These are phyloP conservation scores for Orthosia cruda DNA, from an alignment of 2,888 invertebrate species.

Conservation along the genomic window DNA sequence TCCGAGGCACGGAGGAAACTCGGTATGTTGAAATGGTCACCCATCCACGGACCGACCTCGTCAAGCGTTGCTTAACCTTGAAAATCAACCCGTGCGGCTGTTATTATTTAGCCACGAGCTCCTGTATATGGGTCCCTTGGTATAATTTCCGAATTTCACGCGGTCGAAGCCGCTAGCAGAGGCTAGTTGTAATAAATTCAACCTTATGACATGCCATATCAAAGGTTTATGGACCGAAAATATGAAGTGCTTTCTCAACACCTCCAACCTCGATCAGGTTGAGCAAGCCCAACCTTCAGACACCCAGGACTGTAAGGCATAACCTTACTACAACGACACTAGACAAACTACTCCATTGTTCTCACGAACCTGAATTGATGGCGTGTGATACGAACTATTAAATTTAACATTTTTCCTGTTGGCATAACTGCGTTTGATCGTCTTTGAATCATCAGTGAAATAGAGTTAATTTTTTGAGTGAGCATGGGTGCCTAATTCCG, in stretches of 20 bases:
- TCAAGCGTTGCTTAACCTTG: too few species aligned
- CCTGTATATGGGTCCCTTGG: too few species aligned
- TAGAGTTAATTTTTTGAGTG: too few species aligned
- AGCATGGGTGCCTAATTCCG: too few species aligned
- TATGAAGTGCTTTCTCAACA: slow-evolving; percentile 23
- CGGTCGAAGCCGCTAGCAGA: too few species aligned
- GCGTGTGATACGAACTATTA: slow-evolving; percentile 21
- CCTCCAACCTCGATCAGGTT: slow-evolving; percentile 31
- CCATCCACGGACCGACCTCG: too few species aligned
- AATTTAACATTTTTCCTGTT: slow-evolving; percentile 51
- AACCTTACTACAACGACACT: slow-evolving; percentile 26
- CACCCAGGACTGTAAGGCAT: slow-evolving; percentile 23
- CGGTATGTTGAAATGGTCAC: too few species aligned
- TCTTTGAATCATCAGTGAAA: neutral
- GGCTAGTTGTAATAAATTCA: too few species aligned
- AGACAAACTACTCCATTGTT: slow-evolving; percentile 41
- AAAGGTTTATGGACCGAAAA: slow-evolving; percentile 17
- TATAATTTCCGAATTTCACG: too few species aligned
- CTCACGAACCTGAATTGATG: slow-evolving; percentile 31
- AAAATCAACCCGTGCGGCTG: too few species aligned
- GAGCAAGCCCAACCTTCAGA: slow-evolving; percentile 51
- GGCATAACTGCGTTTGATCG: neutral
- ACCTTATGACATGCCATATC: neutral
- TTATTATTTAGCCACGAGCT: too few species aligned
- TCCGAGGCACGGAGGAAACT: too few species aligned